Base-by-base conservation (phyloP, 2,888 invertebrate species). In the Metopia argyrocephala region DNA sequence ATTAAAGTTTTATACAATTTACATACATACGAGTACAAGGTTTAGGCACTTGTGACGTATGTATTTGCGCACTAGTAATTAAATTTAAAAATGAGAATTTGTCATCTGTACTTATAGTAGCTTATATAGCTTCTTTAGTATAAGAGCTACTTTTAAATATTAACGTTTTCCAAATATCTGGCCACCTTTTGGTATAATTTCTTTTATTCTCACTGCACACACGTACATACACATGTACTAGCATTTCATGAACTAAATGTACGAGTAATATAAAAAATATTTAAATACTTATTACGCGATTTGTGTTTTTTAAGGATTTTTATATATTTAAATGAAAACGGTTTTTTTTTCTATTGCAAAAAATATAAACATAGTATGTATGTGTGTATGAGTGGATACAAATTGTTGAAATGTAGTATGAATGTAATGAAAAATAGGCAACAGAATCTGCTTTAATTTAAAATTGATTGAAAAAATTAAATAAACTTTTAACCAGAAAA, bases 391-490 rank as follows among this genome's bases (percentile, higher is more conserved):
- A 5, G 27, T 6, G n/a, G n/a, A 54, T 25, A 27, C 7, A 56
- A 18, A 38, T 38, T 56, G 15, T n/a, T 56, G 15, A 56, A 56
- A 56, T 27, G 1, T 21, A n/a, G 12, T 15, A 38, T 23, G 20
- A 38, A 20, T n/a, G 28, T 21, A 28, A 12, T 20, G 18, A 21
- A 27, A 48, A 46, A 57, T 5, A 21, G 28, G 23, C 56, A 65
- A 21, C n/a, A 25, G 27, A 25, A 59, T 46, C 46, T 31, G 57
- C 71, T 70, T 71, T 78, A 71, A 71, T 71, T 78, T 71, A 65
- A 78, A 78, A 78, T 78, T 71, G 71, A 71, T 76, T 70, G 78
- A 12, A 31, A 21, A 65, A 65, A 57, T 46, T 27, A 28, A n/a
- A 69, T 48, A 46, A 45, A 45, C 50, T 50, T 45, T 46, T n/a